These are phyloP conservation scores for Gobio gobio DNA, from an alignment of 2,113 vertebrate species.

Conservation along the genomic window DNA sequence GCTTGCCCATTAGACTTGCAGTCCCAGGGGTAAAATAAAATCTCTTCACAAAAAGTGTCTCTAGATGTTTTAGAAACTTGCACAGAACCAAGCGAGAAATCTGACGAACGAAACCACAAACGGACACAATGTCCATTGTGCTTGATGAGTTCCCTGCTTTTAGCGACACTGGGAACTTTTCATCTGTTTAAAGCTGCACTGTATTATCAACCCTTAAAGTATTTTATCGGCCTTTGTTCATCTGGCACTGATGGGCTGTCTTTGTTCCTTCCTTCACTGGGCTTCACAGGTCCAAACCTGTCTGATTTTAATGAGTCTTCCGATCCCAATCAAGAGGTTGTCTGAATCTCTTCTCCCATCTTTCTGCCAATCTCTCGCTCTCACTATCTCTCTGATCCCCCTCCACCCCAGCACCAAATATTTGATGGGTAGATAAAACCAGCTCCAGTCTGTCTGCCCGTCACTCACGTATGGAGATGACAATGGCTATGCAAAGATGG, in stretches of 20 bases:
- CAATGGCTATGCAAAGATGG: background rate
- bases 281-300: slow-evolving; percentile 51
- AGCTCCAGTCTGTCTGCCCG: slow-evolving; percentile 10
- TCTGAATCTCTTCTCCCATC: slow-evolving; percentile 51
- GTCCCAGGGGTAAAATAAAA: slow-evolving; percentile 38
- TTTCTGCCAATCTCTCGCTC: slow-evolving; percentile 25
- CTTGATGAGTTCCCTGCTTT: background rate
- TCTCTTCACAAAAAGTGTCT: slow-evolving; percentile 42
- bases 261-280: slow-evolving; percentile 27
- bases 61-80: slow-evolving; percentile 29
- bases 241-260: slow-evolving; percentile 32
- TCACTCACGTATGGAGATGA: slow-evolving; percentile 13
- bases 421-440: slow-evolving; percentile 51
- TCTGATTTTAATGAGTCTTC: slow-evolving; percentile 50
- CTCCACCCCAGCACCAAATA: slow-evolving; percentile 46
- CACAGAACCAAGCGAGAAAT: background rate
- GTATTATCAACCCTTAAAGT: background rate
- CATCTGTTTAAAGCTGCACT: background rate
- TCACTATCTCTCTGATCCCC: slow-evolving; percentile 22
- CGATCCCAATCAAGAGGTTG: slow-evolving; percentile 52
- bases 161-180: background rate
- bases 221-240: slow-evolving; percentile 41
- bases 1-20: slow-evolving; percentile 43
- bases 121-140: slow-evolving; percentile 22
- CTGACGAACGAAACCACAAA: background rate